Evolutionary conservation across 2,797 vertebrate species (phyloP).

Genomic region (Bufotes viridis): DNA sequence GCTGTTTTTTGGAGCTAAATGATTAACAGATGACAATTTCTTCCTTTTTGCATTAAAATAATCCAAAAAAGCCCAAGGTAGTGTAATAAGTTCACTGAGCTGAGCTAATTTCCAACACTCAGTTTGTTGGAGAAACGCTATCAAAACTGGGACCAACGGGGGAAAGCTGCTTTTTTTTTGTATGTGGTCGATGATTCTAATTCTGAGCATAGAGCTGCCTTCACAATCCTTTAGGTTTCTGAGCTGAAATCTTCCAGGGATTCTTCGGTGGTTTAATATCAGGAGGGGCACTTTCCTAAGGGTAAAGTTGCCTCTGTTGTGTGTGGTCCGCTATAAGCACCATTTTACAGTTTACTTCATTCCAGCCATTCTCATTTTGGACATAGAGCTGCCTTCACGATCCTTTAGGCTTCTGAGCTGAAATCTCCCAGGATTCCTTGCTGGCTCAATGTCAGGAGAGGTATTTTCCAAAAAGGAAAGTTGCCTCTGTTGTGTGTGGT

Average conservation of each 20-base stretch:
- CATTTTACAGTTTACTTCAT: too few species aligned
- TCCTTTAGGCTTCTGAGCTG: too few species aligned
- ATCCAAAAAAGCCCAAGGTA: not conserved
- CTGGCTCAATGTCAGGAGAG: too few species aligned
- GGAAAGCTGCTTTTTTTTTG: not conserved
- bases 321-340: too few species aligned
- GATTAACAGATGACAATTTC: not conserved
- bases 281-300: too few species aligned
- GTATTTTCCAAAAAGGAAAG: too few species aligned
- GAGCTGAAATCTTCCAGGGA: not conserved
- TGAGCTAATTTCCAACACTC: not conserved
- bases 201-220: not conserved
- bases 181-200: not conserved
- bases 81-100: not conserved
- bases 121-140: not conserved
- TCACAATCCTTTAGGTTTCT: not conserved
- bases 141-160: not conserved
- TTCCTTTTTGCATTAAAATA: not conserved
- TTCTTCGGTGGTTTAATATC: not conserved
- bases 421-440: too few species aligned
- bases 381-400: too few species aligned
- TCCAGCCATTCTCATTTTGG: too few species aligned
- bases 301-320: too few species aligned
- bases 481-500: too few species aligned
- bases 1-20: not conserved